Base-by-base conservation (phyloP, 1,140 invertebrate genomes). In the Gonioctena quinquepunctata region DNA sequence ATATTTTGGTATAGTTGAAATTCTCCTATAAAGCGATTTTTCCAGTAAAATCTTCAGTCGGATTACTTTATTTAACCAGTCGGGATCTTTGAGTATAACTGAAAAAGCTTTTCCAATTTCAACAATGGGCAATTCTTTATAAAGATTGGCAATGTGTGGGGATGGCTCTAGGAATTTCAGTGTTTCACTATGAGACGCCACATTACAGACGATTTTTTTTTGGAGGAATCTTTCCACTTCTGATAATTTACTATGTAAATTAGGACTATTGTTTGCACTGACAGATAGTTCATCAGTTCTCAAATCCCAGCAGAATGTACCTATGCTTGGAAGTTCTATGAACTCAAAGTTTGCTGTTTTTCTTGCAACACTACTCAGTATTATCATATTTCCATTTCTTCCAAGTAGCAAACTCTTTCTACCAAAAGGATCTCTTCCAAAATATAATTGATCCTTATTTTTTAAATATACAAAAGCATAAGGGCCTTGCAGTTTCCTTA, bases 351-450 rank as follows among this genome's bases (percentile, higher is more conserved):
- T 79, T 18, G 87, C 80, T 76, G 83, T 81, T 81, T 85, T 88
- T 78, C 84, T 85, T 54, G 87, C 86, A 62, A 90, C 88, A 81
- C 89, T 91, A 71, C 87, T 87, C 26, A 91, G 77, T 26, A 88
- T 77, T 50, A 90, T 76, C 23, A 80, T 76, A 49, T 83, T 71
- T 7, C 83, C 69, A 73, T 84, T 80, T 71, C 87, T 82, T 79
- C 89, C 88, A 78, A 94, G 87, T 16, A 96, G 83, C 33, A 97
- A 85, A 84, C 93, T 94, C 71, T 93, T 90, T 73, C 95, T 87
- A 22, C 96, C 96, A 82, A 96, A 90, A 71, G 86, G 85, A 85
- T 98, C 96, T 82, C 96, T 86, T 5, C 90, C 91, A 85, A 97
- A 96, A 85, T 92, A 96, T 33, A 98, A 72, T 13, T 79, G 81